Evolutionary conservation across 2,113 vertebrate genomes (phyloP).

Genomic region (Vulpes lagopus): DNA sequence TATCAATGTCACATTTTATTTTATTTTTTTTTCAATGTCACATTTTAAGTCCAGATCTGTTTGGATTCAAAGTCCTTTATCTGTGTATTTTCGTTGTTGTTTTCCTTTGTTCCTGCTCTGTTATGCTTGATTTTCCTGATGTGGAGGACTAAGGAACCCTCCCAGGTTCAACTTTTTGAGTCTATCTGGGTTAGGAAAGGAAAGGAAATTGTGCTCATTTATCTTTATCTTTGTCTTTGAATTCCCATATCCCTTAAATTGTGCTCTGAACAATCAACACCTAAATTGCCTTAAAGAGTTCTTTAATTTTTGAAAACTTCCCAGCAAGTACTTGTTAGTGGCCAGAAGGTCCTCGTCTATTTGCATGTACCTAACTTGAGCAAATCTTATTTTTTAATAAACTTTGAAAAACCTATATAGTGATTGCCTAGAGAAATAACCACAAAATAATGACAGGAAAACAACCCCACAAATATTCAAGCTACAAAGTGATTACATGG

Average conservation of each 20-base stretch:
- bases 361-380: background rate
- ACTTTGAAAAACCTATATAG: background rate
- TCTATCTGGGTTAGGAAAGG: background rate
- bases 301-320: constrained; percentile 9
- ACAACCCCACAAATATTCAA: background rate
- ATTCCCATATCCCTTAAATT: background rate
- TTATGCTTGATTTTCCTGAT: background rate
- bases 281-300: background rate
- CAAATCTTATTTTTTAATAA: background rate
- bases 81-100: background rate
- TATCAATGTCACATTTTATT: background rate
- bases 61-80: background rate
- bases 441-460: background rate
- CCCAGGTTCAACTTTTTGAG: background rate
- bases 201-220: background rate
- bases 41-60: background rate
- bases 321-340: fast-evolving
- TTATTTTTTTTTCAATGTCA: background rate
- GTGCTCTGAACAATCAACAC: background rate
- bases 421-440: background rate
- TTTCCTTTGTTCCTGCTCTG: background rate
- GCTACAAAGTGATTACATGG: background rate
- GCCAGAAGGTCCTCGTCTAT: background rate
- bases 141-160: background rate
- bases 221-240: background rate